Evolutionary conservation across 2,113 vertebrate genomes (phyloP).

Genomic region (Pongo abelii): DNA sequence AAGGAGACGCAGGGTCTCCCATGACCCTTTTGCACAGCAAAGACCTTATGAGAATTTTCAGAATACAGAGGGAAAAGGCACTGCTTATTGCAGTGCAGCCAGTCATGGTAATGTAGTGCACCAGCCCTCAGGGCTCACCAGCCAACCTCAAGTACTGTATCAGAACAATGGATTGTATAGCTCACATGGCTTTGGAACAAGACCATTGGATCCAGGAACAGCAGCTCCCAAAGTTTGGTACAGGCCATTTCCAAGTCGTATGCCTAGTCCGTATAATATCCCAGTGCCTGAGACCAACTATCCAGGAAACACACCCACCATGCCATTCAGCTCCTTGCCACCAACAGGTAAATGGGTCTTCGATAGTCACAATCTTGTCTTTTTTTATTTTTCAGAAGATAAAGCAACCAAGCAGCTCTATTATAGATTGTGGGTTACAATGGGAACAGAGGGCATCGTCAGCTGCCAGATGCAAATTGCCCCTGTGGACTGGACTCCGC

Average conservation of each 20-base stretch:
- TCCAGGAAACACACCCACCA: neutral
- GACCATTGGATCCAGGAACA: neutral
- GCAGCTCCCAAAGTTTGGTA: conserved; percentile 8
- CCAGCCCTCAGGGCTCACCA: neutral
- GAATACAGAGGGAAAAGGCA: conserved; percentile 45
- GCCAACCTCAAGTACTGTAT: neutral
- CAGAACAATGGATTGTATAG: neutral
- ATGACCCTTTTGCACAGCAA: conserved; percentile 76
- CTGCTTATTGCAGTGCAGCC: neutral
- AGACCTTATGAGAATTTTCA: conserved; percentile 61
- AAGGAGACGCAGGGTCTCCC: conserved; percentile 72
- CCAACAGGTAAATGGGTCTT: conserved; percentile 68
- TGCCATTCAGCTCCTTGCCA: conserved; percentile 35
- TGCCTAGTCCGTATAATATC: conserved; percentile 59
- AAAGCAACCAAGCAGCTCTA: neutral
- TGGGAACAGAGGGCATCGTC: neutral
- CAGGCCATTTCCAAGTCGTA: neutral
- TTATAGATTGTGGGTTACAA: neutral
- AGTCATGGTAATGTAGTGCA: neutral
- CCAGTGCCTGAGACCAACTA: conserved; percentile 81
- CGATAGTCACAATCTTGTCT: neutral
- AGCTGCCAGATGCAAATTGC: neutral
- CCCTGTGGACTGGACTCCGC: neutral
- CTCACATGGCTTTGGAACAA: neutral
- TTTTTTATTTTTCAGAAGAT: conserved; percentile 33